Evolutionary conservation across 2,113 vertebrate genomes (phyloP).

Genomic region (Channa argus): DNA sequence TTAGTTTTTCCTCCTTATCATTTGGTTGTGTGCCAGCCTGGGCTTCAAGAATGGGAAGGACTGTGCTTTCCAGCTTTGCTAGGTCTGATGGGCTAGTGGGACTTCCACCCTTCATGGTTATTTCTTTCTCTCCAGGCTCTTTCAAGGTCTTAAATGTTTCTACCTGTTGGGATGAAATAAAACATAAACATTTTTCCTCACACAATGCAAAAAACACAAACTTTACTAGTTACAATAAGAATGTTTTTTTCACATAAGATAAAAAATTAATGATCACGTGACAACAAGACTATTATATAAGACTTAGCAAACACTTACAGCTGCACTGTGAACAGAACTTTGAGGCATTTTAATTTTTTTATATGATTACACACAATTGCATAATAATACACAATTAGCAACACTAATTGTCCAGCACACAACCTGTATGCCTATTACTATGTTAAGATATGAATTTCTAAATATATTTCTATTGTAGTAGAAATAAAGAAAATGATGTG

Average conservation of each 20-base stretch:
- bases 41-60: slow-evolving; percentile 95
- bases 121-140: slow-evolving; percentile 83
- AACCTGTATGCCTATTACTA: neutral
- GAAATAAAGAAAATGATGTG: neutral
- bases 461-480: neutral
- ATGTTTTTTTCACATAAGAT: too few relatives aligned
- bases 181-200: neutral
- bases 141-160: slow-evolving; percentile 81
- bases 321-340: too few relatives aligned
- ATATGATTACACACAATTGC: too few relatives aligned
- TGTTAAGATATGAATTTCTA: too few relatives aligned
- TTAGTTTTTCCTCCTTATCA: slow-evolving; percentile 69
- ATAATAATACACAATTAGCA: too few relatives aligned
- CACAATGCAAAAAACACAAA: neutral
- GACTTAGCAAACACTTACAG: too few relatives aligned
- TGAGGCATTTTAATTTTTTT: too few relatives aligned
- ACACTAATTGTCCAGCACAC: neutral
- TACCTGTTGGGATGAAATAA: slow-evolving; percentile 81
- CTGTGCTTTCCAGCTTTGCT: slow-evolving; percentile 93
- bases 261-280: too few relatives aligned
- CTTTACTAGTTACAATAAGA: too few relatives aligned
- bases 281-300: too few relatives aligned
- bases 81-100: slow-evolving; percentile 93
- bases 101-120: slow-evolving; percentile 83
- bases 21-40: slow-evolving; percentile 83